These are phyloP conservation scores for Crotalus tigris DNA, from an alignment of 2,113 vertebrate genomes.

Conservation along the genomic window DNA sequence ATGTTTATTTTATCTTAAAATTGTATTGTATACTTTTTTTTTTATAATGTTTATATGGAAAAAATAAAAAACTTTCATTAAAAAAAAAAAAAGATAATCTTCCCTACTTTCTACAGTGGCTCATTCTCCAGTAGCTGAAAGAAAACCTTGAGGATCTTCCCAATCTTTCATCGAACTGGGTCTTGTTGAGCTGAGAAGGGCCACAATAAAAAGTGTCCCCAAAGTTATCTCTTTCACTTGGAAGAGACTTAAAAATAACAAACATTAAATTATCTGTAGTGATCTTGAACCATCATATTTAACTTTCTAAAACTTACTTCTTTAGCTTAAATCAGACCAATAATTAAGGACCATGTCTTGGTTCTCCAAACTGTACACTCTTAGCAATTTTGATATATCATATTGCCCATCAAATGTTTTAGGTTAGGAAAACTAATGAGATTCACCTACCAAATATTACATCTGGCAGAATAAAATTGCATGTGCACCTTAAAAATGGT, in stretches of 20 bases:
- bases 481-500: neutral
- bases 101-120: neutral
- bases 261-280: neutral
- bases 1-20: too few species aligned
- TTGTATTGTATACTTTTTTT: too few species aligned
- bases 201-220: neutral
- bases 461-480: constrained; percentile 2
- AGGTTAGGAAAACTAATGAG: neutral
- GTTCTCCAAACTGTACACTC: neutral
- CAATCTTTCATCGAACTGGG: neutral
- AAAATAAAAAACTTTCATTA: too few species aligned
- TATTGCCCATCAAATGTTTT: neutral
- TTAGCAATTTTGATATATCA: neutral
- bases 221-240: neutral
- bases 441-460: neutral
- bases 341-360: neutral
- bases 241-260: neutral
- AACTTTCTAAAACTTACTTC: neutral
- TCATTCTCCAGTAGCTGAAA: neutral
- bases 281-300: neutral
- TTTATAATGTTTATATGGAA: too few species aligned
- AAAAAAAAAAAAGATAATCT: too few species aligned
- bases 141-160: neutral
- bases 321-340: neutral
- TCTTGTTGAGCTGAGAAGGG: neutral